Conservation (phyloP, 2,113 vertebrate genomes). For the Laticauda colubrina region DNA sequence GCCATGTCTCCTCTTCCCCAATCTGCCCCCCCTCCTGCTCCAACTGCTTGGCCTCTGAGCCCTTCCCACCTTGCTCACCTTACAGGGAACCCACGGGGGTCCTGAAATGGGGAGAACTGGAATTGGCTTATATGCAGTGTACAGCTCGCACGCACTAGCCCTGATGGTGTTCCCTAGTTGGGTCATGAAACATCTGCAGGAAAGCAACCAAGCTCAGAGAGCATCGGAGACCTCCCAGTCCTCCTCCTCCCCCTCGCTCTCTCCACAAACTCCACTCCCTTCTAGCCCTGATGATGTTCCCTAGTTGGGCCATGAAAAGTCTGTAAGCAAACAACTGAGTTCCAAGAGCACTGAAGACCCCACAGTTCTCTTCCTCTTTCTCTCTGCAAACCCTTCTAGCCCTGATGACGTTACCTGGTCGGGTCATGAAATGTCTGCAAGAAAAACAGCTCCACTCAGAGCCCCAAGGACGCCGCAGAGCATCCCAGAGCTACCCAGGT, state of each 20-base stretch:
- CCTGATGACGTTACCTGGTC: too few species aligned
- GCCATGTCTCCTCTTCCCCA: too few species aligned
- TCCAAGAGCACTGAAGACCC: too few species aligned
- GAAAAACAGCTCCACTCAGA: too few species aligned
- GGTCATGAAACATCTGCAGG: background rate
- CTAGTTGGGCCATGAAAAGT: background rate
- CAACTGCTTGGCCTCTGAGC: background rate
- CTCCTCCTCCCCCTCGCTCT: too few species aligned
- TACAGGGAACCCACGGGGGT: background rate
- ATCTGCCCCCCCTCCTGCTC: background rate
- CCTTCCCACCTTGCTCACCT: background rate
- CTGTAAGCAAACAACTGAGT: background rate
- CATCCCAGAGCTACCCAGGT: background rate
- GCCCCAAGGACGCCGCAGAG: background rate
- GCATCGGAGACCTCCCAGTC: rapidly evolving
- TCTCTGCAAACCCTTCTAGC: too few species aligned
- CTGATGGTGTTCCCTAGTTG: background rate
- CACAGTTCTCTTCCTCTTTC: too few species aligned
- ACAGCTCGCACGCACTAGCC: background rate
- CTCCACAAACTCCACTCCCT: too few species aligned
- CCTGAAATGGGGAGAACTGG: background rate
- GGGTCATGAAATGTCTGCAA: too few species aligned
- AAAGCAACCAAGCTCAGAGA: background rate
- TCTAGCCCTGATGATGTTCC: background rate
- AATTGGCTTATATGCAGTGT: background rate